phyloP scores from a whole-genome alignment of 2,888 invertebrate species.

The Sinodicranocentrus sp. region DNA sequence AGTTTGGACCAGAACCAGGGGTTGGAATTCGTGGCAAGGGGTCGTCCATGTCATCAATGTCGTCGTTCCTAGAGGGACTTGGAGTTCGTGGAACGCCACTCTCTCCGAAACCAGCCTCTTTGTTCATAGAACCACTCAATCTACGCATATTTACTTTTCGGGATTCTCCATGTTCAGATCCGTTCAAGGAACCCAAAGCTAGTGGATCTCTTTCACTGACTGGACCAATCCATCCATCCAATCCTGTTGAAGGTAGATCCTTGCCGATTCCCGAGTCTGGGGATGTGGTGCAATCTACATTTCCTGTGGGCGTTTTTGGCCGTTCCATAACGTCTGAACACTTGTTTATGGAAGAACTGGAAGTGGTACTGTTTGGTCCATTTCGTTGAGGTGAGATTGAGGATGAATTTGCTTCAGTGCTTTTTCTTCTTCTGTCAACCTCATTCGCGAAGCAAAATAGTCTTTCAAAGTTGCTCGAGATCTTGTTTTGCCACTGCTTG shows the following conservation, averaged over 20 bases:
- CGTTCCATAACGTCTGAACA: constrained; percentile 70
- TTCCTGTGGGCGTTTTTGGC: constrained; percentile 75
- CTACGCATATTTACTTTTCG: constrained; percentile 18
- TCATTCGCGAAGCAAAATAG: constrained; percentile 96
- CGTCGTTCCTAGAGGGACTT: constrained; percentile 73
- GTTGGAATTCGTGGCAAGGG: constrained; percentile 70
- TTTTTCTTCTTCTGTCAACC: constrained; percentile 90
- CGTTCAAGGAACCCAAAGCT: constrained; percentile 42
- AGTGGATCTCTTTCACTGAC: constrained; percentile 61
- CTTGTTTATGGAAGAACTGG: constrained; percentile 56
- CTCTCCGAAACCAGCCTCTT: too few species aligned
- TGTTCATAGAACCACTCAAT: constrained; percentile 11
- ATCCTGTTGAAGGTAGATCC: constrained; percentile 63
- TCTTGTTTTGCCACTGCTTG: constrained; percentile 91
- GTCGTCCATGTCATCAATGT: constrained; percentile 69
- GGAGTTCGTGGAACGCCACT: constrained; percentile 74
- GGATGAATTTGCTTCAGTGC: constrained; percentile 83
- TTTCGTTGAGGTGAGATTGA: constrained; percentile 66
- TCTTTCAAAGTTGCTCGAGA: constrained; percentile 95
- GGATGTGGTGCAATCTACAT: constrained; percentile 87
- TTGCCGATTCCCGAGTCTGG: constrained; percentile 90
- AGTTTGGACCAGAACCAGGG: constrained; percentile 64
- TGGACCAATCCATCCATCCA: constrained; percentile 72
- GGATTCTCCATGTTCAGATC: constrained; percentile 28
- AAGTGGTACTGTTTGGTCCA: constrained; percentile 56